phyloP scores from a whole-genome alignment of 2,113 vertebrate species.

The Amphilophus citrinellus region DNA sequence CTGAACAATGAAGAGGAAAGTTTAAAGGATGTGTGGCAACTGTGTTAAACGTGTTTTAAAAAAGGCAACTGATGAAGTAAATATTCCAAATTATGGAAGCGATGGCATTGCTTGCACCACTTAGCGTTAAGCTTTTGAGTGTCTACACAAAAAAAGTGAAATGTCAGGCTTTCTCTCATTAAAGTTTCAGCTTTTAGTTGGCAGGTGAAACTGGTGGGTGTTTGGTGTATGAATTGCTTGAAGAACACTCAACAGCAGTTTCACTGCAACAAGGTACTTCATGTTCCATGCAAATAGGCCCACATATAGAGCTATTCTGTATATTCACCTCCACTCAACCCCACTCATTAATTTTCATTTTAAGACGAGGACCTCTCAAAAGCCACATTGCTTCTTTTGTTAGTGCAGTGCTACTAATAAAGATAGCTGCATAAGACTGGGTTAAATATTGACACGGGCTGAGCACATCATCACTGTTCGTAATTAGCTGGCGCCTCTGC shows the following conservation, averaged over 20 bases:
- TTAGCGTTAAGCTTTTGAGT: conserved; percentile 24
- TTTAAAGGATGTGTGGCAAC: not conserved
- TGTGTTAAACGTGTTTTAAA: not conserved
- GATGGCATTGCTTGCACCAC: conserved; percentile 11
- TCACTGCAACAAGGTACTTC: conserved; percentile 72
- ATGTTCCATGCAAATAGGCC: conserved; percentile 85
- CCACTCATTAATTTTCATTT: conserved; percentile 83
- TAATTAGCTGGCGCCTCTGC: conserved; percentile 75
- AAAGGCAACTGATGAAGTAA: not conserved
- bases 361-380: conserved; percentile 79
- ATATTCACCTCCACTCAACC: conserved; percentile 73
- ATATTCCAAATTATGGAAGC: conserved; percentile 1
- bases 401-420: conserved; percentile 73
- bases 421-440: conserved; percentile 75
- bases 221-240: conserved; percentile 66
- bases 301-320: conserved; percentile 73
- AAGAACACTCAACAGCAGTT: conserved; percentile 70
- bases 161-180: conserved; percentile 47
- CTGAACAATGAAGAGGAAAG: not conserved
- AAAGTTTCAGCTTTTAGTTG: conserved; percentile 52
- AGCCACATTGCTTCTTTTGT: conserved; percentile 76
- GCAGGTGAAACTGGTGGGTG: conserved; percentile 70
- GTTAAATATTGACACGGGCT: conserved; percentile 84
- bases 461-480: conserved; percentile 76
- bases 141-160: conserved; percentile 15